Evolutionary conservation across 2,797 vertebrate genomes (phyloP).

Genomic region (Oryzias dopingdopingensis): DNA sequence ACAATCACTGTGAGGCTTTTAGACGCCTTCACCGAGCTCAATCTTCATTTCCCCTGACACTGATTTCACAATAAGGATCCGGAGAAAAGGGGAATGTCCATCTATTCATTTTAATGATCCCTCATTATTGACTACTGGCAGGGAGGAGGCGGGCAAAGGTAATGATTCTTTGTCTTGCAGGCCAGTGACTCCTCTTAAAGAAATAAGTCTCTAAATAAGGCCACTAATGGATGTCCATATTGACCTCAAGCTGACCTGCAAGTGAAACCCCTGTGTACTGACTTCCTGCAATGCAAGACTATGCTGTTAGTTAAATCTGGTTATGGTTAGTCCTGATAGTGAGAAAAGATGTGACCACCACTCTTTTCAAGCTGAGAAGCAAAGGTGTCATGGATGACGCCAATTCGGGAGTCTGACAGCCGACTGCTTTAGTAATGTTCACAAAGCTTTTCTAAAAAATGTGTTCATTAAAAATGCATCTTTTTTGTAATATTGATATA

Average conservation of each 20-base stretch:
- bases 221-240: conserved; percentile 78
- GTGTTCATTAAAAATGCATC: too few species aligned
- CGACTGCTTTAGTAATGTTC: too few species aligned
- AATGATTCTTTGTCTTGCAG: conserved; percentile 81
- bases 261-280: conserved; percentile 41
- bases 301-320: conserved; percentile 20
- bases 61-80: conserved; percentile 82
- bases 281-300: conserved; percentile 54
- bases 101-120: conserved; percentile 86
- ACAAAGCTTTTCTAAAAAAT: too few species aligned
- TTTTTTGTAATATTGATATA: too few species aligned
- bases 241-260: conserved; percentile 72
- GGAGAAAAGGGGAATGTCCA: conserved; percentile 82
- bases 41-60: conserved; percentile 82
- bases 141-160: conserved; percentile 78
- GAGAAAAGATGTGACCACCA: not conserved
- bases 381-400: too few species aligned
- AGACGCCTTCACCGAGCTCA: conserved; percentile 78
- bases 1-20: conserved; percentile 82
- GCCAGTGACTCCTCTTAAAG: conserved; percentile 80
- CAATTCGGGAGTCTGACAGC: too few species aligned
- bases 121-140: conserved; percentile 82
- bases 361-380: too few species aligned
- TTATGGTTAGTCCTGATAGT: conserved; percentile 25
- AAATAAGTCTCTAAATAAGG: conserved; percentile 79